Evolutionary conservation across 1,140 invertebrate genomes (phyloP), one percentile per base, ranked within the genome.

Genomic region (Drosophila elegans): DNA sequence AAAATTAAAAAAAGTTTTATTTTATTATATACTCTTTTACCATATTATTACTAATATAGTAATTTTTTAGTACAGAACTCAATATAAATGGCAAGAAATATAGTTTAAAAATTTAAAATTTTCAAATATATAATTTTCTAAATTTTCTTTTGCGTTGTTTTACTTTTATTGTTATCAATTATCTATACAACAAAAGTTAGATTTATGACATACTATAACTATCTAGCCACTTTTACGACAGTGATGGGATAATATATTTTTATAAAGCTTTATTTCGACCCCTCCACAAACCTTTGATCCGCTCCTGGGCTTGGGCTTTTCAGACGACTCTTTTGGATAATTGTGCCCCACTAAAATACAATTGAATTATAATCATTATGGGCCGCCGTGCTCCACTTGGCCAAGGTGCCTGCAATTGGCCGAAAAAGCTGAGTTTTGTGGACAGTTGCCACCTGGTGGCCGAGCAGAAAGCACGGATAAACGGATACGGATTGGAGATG

Each of bases 291-390:
- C 3, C 3, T 5, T 7, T 39, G 27, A 81, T 41, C 67, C 79
- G 73, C 39, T 34, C 79, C 79, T 77, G 78, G 25, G 4, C 6
- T 29, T 3, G 32, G 11, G 4, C 21, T 45, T 56, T 34, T 46
- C 52, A 49, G 6, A 41, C 12, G 2, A 11, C 39, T 41, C 32
- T 62, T 62, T 51, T 54, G 54, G 76, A 74, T 83, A 69, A 64
- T 76, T 80, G 61, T 34, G 56, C 36, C 16, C 53, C 48, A 46
- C 59, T 64, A 64, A 80, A 59, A 39, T 39, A 64, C 67, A 80
- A 85, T 85, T 78, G 63, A 85, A 85, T 85, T 71, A 71, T 85
- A 80, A 68, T 77, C 72, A 74, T 74, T 51, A 69, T 39, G 59
- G 21, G 49, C 59, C 51, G 57, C 48, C 46, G 54, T 59, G 83